Evolutionary conservation across 2,113 vertebrate species (phyloP).

Genomic region (Epinephelus lanceolatus): DNA sequence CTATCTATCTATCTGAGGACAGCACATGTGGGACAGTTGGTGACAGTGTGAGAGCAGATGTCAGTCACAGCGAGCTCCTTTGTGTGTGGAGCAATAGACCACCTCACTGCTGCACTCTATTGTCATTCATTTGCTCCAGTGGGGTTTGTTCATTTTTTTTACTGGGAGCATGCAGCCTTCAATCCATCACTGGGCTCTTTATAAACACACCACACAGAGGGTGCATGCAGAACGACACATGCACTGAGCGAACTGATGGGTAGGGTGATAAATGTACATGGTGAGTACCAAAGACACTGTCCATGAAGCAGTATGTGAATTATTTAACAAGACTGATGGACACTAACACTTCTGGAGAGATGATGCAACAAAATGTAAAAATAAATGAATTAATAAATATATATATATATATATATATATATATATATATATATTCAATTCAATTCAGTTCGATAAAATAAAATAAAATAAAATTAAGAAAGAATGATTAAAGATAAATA

Average conservation of each 20-base stretch:
- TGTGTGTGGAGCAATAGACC: conserved; percentile 80
- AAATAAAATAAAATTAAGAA: too few species aligned
- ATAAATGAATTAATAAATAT: background rate
- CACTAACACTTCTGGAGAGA: background rate
- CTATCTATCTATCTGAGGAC: conserved; percentile 16
- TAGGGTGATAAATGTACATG: background rate
- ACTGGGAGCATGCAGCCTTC: conserved; percentile 44
- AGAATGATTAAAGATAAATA: too few species aligned
- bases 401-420: too few species aligned
- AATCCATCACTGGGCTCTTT: conserved; percentile 20
- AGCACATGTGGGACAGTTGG: conserved; percentile 82
- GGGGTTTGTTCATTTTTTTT: conserved; percentile 76
- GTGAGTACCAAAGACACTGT: background rate
- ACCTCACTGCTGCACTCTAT: conserved; percentile 85
- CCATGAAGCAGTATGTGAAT: background rate
- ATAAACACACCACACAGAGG: background rate
- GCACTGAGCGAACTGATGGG: background rate
- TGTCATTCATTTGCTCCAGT: conserved; percentile 87
- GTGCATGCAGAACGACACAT: background rate
- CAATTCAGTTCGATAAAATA: too few species aligned
- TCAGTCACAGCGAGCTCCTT: conserved; percentile 78
- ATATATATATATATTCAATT: too few species aligned
- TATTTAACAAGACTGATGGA: background rate
- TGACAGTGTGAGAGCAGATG: conserved; percentile 87
- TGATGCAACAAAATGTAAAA: background rate